Base-by-base conservation (phyloP, 2,797 vertebrate genomes). In the Catamblyrhynchus diadema region DNA sequence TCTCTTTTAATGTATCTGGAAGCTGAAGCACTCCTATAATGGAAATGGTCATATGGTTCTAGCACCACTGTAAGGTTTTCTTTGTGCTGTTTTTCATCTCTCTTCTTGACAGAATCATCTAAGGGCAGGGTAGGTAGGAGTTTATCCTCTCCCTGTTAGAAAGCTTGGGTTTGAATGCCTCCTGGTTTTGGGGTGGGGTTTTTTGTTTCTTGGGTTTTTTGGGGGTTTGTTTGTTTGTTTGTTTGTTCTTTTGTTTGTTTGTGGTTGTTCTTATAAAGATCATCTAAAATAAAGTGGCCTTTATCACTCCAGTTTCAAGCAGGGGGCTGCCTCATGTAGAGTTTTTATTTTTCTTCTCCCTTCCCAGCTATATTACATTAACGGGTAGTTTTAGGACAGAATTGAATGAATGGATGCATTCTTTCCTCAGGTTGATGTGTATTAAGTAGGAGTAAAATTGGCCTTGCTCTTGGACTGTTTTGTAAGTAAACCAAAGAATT, bases 401-500 rank as follows among this genome's bases (percentile, higher is more conserved):
- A 65, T 45, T 24, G 19, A 93, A 86, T 85, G 67, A 89, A 92
- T 50, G 39, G 57, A 9, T 84, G 48, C 65, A 72, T 93, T 95
- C 74, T 95, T 90, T 73, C 27, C 18, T 90, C 48, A 86, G 59
- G 86, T 91, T 94, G 75, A 53, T 1, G 1, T 75, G 28, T 64
- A 69, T 54, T 89, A 86, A 22, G 85, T 86, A 73, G 92, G 89
- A 96, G 89, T 91, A 83, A 86, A 91, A 79, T 14, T 93, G 44
- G 20, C 56, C 70, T 81, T 81, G 44, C 35, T 64, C 73, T 83
- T 62, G 59, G 44, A 83, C 44, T 62, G 47, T 41, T 88, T 89
- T 70, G 81, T 71, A 69, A 85, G 72, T 88, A 83, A 93, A 72
- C 20, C 5, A 54, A 59, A n/a, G 51, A 77, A 70, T 10, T 93